Base-by-base conservation (phyloP, 92 coral and sea anemone species). In the Actinernus sp. region DNA sequence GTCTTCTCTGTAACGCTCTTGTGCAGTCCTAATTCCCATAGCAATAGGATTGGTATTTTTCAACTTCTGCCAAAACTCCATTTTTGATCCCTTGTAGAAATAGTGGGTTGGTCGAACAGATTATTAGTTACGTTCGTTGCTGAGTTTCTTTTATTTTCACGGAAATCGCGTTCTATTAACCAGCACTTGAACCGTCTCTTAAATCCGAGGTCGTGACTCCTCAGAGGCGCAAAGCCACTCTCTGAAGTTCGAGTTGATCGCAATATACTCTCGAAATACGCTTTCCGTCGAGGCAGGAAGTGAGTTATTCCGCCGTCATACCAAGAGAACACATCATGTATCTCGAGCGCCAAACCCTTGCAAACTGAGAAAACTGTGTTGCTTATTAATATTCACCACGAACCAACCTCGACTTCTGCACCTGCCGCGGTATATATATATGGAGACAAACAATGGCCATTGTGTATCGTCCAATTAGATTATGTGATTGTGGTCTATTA, bases 61-160 rank as follows among this genome's bases (percentile, higher is more conserved):
- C 32, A 84, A 61, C 37, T 84, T 84, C 49, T 84, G 90, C 80
- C 81, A 76, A 55, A 84, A 68, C 56, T 84, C 90, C 90, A 84
- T 84, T 17, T 33, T 46, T 31, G 30, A 43, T 13, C n/a, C n/a
- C n/a, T n/a, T n/a, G n/a, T n/a, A n/a, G n/a, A n/a, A n/a, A n/a
- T n/a, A n/a, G n/a, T n/a, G n/a, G n/a, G n/a, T n/a, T n/a, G n/a
- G n/a, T n/a, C n/a, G n/a, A n/a, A n/a, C n/a, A n/a, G n/a, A n/a
- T n/a, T n/a, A n/a, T n/a, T n/a, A n/a, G n/a, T n/a, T n/a, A n/a
- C n/a, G n/a, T n/a, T n/a, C n/a, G n/a, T n/a, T n/a, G n/a, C n/a
- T n/a, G n/a, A n/a, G n/a, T n/a, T n/a, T n/a, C n/a, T n/a, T n/a
- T n/a, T n/a, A n/a, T n/a, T n/a, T n/a, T n/a, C n/a, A n/a, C n/a